Base-by-base conservation (phyloP, 2,113 vertebrate species). In the Scolopax mira region DNA sequence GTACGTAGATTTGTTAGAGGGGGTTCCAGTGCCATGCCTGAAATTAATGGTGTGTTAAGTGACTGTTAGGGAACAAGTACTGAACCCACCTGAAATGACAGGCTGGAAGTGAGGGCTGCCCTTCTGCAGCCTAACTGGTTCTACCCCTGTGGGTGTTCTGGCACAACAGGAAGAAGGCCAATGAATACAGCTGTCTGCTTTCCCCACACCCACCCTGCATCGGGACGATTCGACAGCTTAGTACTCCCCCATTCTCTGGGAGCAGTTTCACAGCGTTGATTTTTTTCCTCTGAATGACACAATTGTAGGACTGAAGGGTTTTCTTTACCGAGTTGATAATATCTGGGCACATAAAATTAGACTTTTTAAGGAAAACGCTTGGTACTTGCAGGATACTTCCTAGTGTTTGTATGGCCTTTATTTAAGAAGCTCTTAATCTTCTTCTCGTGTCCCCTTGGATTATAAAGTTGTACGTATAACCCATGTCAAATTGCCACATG, bases 131-230 rank as follows among this genome's bases (percentile, higher is more conserved):
- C 71, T 28, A 60, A 18, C 22, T 52, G 13, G 0, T 54, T 80
- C 41, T 90, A 22, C 73, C 27, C 30, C 18, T 44, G 10, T 24
- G 52, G 7, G 8, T 82, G 10, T 86, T 55, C 37, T 41, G 41
- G 39, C 41, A 64, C 23, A 17, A 3, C 0, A 48, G 19, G 61
- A 48, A 69, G 62, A 41, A 72, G 35, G 23, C 27, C 35, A 39
- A 17, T 64, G 4, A 1, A 2, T n/a, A 44, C 2, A 51, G 16
- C n/a, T 49, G 33, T 78, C 25, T 46, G 0, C 13, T 66, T 85
- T 72, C 27, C 23, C 13, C 21, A 15, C 85, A 15, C 28, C 37
- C 66, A 1, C 9, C 19, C 31, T 78, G 13, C 17, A 7, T 62
- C 42, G 28, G 60, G 35, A 27, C 4, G 4, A 46, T 23, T 61